Base-by-base conservation (phyloP, 2,113 vertebrate species). In the Camelus bactrianus region DNA sequence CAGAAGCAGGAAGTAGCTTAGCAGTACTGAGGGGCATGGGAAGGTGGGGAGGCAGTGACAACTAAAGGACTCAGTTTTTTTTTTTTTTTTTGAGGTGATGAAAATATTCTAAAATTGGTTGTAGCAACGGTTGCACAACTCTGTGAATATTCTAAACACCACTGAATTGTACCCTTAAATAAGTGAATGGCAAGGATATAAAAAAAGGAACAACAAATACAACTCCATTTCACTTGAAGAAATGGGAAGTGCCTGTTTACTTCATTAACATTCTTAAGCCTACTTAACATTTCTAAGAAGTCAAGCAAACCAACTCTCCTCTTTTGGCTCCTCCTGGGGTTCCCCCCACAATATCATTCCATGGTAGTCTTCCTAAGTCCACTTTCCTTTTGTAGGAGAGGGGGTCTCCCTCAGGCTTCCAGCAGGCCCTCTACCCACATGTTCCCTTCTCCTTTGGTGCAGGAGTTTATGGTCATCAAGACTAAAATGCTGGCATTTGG, bases 101-200 rank as follows among this genome's bases (percentile, higher is more conserved):
- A 93, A 95, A 96, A 91, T 82, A 58, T 97, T 94, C 58, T 91
- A 89, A 93, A 96, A 84, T 84, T 65, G 69, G 87, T 7, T 90
- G 42, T 32, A 38, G 50, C 67, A 35, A 91, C 20, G 54, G 67
- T 16, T 93, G 30, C 24, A 82, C 54, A 86, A 92, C 32, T 86
- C 46, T 84, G 38, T 89, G 56, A 95, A 75, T n/a, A 88, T 80
- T 81, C 38, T 42, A 42, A 42, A 65, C 82, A 69, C 16, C 42
- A 89, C 15, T 65, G 26, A 90, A 58, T 42, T 88, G 35, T 22
- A 91, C 48, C 32, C 38, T 96, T 83, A 69, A 97, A 72, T 56
- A 32, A 58, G 52, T 82, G 58, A 96, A 95, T 3, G 77, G 7
- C 65, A 84, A 73, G 76, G 26, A 94, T 89, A 80, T 86, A 84